Percentiles rank a stretch among this genome's conserved stretches.
Evolutionary conservation across 2,113 vertebrate species (phyloP).

Genomic region (Nycticryphes semicollaris): DNA sequence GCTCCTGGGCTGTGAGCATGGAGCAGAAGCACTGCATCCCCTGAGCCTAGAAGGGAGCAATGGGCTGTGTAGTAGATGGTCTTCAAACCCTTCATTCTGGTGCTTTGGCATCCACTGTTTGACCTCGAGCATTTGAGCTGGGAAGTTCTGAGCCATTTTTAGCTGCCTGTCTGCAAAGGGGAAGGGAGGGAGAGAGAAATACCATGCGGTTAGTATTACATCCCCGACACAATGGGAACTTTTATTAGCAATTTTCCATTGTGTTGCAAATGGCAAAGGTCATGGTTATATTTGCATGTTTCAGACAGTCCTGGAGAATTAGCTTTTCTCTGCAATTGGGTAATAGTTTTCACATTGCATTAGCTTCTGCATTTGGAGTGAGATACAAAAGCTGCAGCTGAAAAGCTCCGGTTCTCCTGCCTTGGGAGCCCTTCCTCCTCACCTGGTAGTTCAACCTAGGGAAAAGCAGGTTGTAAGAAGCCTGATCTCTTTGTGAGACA

Average conservation of each 20-base stretch:
- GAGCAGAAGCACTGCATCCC: accelerated
- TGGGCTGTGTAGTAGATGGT: accelerated
- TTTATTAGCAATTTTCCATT: slow-evolving; percentile 65
- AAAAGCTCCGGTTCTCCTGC: background rate
- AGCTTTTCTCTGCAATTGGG: background rate
- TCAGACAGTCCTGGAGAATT: slow-evolving; percentile 6
- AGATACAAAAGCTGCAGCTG: background rate
- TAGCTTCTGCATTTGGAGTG: background rate
- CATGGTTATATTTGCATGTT: background rate
- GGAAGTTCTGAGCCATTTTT: background rate
- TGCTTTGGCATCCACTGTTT: background rate
- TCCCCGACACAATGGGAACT: slow-evolving; percentile 47
- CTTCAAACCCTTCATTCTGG: background rate
- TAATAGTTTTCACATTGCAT: background rate
- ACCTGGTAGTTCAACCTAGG: background rate
- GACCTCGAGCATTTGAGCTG: background rate
- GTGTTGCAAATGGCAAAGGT: slow-evolving; percentile 49
- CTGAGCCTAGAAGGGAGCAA: background rate
- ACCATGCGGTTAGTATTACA: background rate
- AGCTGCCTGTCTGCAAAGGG: slow-evolving; percentile 19
- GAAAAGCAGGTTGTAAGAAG: background rate
- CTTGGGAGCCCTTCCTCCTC: accelerated
- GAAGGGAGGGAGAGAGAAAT: background rate
- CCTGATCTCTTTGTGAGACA: too few species aligned
- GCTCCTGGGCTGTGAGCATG: accelerated